Base-by-base conservation (phyloP, 2,113 vertebrate species). In the Barbus barbus region DNA sequence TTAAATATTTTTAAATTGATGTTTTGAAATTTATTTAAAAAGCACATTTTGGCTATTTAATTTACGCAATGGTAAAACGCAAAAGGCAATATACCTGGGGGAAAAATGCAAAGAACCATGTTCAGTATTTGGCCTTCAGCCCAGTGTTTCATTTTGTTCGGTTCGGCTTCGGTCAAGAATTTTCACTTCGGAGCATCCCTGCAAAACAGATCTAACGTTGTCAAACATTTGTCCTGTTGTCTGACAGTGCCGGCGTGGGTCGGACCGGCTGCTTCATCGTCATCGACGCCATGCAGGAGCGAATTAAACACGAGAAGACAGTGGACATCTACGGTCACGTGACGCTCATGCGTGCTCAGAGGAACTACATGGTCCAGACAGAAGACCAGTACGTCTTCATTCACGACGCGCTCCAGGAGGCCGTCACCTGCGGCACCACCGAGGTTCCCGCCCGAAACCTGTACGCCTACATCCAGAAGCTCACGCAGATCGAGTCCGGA, bases 341-440 rank as follows among this genome's bases (percentile, higher is more conserved):
- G 90, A 99, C 98, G 89, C 95, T 99, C 92, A 98, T 99, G 98
- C 96, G 98, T 89, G 96, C 98, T 63, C 98, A 99, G 94, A 96
- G 97, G 90, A 99, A 99, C 95, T 99, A 99, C 94, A 99, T 99
- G 98, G 98, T 99, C 93, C 98, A 99, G 91, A 99, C 97, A 41
- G 97, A 99, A 93, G 98, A 99, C 94, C 98, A 99, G 88, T 99
- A 99, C 85, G 96, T 98, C 94, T 99, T 99, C 94, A 99, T 98
- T 92, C 98, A 99, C 1, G 98, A 99, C 90, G 96, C 98, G 46
- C 95, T 99, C 90, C 95, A 96, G 93, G 98, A 99, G 94, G 98
- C 97, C 91, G 96, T 98, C 93, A 98, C 96, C 90, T 99, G 97
- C 94, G 98, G 97, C 94, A 98, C 97, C 96, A 99, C 98, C 85